Conservation (phyloP, 1,140 invertebrate genomes). For the Brachionus plicatilis region DNA sequence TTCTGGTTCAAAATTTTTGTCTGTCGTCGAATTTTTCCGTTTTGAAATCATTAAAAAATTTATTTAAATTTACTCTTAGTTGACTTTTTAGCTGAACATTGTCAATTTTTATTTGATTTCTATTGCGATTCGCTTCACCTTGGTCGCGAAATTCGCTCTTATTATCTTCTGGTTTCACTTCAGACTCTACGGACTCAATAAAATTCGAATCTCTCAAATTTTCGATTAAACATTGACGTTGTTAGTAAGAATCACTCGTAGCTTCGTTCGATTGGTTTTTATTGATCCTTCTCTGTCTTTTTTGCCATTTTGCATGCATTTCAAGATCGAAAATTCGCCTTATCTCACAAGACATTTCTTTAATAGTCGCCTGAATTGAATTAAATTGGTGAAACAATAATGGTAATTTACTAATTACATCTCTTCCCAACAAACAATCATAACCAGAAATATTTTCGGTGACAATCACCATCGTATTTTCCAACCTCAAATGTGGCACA, state of each 20-base stretch:
- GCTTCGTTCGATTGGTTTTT: neutral
- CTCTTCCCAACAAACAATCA: neutral
- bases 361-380: neutral
- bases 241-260: neutral
- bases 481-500: neutral
- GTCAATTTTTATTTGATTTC: neutral
- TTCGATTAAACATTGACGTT: neutral
- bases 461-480: constrained; percentile 9
- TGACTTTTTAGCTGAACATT: neutral
- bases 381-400: neutral
- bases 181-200: neutral
- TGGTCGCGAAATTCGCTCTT: neutral
- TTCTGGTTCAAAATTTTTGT: neutral
- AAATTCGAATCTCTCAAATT: neutral
- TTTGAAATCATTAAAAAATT: too few relatives aligned
- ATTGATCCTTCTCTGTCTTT: neutral
- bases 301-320: neutral
- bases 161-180: neutral
- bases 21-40: neutral
- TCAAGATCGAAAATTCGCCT: neutral
- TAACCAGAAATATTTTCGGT: neutral
- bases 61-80: neutral
- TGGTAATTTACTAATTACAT: neutral
- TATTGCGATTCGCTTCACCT: neutral
- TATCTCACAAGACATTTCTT: neutral